These are phyloP conservation scores for Dicaeum eximium DNA, from an alignment of 2,113 vertebrate genomes.

Conservation along the genomic window DNA sequence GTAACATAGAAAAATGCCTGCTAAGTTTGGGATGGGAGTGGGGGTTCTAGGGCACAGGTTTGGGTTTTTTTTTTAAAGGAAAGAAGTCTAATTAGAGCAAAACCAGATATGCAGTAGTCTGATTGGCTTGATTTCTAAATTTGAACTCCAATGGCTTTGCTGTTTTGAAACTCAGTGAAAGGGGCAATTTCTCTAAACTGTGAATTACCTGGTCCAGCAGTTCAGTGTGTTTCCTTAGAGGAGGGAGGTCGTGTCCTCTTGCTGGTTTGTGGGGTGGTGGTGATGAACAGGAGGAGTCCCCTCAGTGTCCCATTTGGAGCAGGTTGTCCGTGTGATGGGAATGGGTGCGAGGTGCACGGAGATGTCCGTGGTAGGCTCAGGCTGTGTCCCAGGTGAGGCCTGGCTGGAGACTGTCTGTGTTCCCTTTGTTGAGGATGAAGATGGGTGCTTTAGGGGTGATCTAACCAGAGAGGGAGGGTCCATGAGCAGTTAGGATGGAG, in stretches of 20 bases:
- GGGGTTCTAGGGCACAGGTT: slow-evolving; percentile 35
- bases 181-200: background rate
- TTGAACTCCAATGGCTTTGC: background rate
- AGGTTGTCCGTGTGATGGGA: background rate
- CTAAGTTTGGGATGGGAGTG: slow-evolving; percentile 48
- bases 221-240: background rate
- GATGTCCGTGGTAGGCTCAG: background rate
- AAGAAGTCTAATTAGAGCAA: background rate
- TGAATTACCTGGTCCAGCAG: background rate
- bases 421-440: background rate
- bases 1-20: background rate
- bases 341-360: background rate
- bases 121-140: background rate
- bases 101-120: background rate
- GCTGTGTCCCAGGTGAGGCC: background rate
- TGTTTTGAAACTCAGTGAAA: background rate
- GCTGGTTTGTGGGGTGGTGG: background rate
- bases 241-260: background rate
- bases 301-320: background rate
- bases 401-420: background rate
- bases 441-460: background rate
- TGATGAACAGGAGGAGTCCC: background rate
- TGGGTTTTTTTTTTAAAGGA: background rate
- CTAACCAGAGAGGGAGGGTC: background rate
- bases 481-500: background rate